phyloP scores from a whole-genome alignment of 2,888 invertebrate genomes.

The Pseudococcus longispinus region DNA sequence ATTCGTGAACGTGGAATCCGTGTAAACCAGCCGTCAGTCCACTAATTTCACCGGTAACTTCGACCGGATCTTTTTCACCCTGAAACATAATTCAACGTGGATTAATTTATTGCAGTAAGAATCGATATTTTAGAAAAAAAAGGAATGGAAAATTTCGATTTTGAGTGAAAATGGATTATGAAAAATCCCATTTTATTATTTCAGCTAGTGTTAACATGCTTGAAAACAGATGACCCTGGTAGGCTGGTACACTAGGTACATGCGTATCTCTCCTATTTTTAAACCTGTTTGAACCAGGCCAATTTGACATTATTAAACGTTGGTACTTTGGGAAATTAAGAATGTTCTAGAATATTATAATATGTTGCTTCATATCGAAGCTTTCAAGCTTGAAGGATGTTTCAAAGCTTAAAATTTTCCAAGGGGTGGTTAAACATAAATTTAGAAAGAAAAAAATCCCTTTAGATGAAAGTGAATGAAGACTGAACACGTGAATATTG shows the following conservation, averaged over 20 bases:
- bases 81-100: slow-evolving; percentile 61
- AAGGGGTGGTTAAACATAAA: not conserved
- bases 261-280: not conserved
- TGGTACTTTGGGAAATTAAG: not conserved
- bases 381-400: not conserved
- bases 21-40: slow-evolving; percentile 73
- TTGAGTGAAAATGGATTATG: not conserved
- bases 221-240: not conserved
- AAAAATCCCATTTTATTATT: not conserved
- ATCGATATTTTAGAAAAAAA: not conserved
- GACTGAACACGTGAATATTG: not conserved
- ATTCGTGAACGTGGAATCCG: slow-evolving; percentile 95
- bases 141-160: not conserved
- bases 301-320: not conserved
- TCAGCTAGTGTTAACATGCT: not conserved
- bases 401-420: not conserved
- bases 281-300: slow-evolving; percentile 8
- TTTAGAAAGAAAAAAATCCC: not conserved
- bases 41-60: slow-evolving; percentile 80
- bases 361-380: not conserved
- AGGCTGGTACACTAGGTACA: not conserved
- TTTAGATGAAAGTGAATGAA: not conserved
- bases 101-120: not conserved
- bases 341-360: not conserved
- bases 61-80: slow-evolving; percentile 73